A percentile compares a stretch with the other conserved stretches of the same genome.
Conservation (phyloP, 2,888 invertebrate genomes). For the Diogma glabrata region DNA sequence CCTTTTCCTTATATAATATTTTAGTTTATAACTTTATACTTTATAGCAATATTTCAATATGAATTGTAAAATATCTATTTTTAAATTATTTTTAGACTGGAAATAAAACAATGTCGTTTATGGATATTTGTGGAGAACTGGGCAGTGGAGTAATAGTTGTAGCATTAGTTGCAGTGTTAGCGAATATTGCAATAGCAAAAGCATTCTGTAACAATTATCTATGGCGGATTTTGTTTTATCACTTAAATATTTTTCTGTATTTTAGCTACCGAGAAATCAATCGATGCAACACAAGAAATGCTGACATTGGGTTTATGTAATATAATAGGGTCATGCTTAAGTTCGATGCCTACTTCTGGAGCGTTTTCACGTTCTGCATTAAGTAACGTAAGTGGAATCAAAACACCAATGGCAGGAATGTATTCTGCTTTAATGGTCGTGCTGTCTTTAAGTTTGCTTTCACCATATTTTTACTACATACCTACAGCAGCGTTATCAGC, state of each 20-base stretch:
- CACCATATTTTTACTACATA: constrained; percentile 78
- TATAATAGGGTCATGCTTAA: constrained; percentile 68
- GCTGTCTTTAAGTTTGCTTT: constrained; percentile 69
- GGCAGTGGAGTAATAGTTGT: constrained; percentile 68
- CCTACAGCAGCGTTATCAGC: constrained; percentile 76
- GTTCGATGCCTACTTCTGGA: constrained; percentile 79
- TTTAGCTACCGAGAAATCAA: constrained; percentile 50
- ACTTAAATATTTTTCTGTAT: constrained; percentile 2
- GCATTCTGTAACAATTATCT: constrained; percentile 62
- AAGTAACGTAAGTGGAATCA: constrained; percentile 76
- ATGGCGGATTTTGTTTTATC: neutral
- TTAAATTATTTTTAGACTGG: constrained; percentile 36
- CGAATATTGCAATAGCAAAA: constrained; percentile 91
- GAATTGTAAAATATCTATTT: no score
- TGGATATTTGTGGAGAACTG: constrained; percentile 56
- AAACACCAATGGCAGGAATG: constrained; percentile 57
- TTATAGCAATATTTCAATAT: no score
- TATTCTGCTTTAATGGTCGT: constrained; percentile 59
- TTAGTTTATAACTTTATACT: no score
- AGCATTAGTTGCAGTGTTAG: constrained; percentile 77
- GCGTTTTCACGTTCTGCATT: constrained; percentile 86
- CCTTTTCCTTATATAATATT: no score
- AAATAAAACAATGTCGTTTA: constrained; percentile 45
- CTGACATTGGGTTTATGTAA: constrained; percentile 73
- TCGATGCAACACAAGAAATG: constrained; percentile 90